Evolutionary conservation across 1,140 invertebrate species (phyloP), one percentile per base, ranked within the genome.

Genomic region (Drosophila trapezifrons): DNA sequence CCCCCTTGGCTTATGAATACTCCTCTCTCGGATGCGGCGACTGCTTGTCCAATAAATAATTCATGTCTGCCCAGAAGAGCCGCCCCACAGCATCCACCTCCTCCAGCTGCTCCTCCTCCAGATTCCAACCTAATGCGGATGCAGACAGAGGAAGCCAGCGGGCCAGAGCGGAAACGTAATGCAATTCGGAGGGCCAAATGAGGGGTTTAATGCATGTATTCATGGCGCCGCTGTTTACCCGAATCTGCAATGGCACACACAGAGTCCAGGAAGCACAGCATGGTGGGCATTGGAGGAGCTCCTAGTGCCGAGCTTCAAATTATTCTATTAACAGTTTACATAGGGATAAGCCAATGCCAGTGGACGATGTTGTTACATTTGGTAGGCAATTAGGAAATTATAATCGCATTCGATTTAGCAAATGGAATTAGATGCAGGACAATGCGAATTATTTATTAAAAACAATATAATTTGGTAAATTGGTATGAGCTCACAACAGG

Each of bases 1-100:
- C 37, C 51, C 57, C 20, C 63, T 59, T 46, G 55, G 75, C 82
- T 78, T 86, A 81, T 86, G 78, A 86, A 86, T 86, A 85, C 82
- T 85, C 65, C 73, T 64, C 73, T 64, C 69, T 59, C 52, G 52
- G 35, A 37, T 43, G 52, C 46, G 47, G 47, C 57, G 49, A 60
- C 69, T 73, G 60, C 37, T 73, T 80, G 72, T 56, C 76, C 82
- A 87, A 87, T 87, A 87, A 87, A 87, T 87, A 87, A 89, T 87
- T 87, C 83, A 87, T 87, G 82, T 80, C 80, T 84, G 80, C 71
- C 40, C 79, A 65, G 69, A 82, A 78, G 72, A 60, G 80, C 80
- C 76, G 22, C 42, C 70, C 72, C 77, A 42, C 22, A 54, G 49
- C 43, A 74, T 32, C 27, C 18, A 6, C 8, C 13, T 32, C 42